Conservation (phyloP, 2,797 vertebrate species). For the Macrochelys suwanniensis region DNA sequence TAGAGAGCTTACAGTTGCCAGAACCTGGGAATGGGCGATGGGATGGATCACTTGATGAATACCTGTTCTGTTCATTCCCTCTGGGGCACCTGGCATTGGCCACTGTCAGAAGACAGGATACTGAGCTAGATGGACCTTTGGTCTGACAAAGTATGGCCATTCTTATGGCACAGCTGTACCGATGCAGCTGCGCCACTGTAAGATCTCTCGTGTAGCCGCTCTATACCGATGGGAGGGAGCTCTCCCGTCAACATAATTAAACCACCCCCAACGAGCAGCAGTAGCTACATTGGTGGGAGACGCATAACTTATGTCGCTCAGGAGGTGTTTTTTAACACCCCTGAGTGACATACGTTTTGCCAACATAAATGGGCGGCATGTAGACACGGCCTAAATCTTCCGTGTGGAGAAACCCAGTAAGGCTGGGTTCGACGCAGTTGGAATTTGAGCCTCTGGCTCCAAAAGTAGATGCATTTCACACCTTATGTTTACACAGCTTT, state of each 20-base stretch:
- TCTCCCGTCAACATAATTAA: too few species aligned
- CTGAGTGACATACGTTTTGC: too few species aligned
- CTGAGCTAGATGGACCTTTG: background rate
- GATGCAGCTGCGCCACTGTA: too few species aligned
- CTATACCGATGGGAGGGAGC: too few species aligned
- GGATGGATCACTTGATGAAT: background rate
- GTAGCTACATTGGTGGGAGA: too few species aligned
- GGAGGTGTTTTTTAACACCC: too few species aligned
- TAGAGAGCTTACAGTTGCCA: background rate
- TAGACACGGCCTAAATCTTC: background rate
- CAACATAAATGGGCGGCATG: too few species aligned
- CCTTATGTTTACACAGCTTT: background rate
- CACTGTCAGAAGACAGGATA: background rate
- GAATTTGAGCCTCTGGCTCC: background rate
- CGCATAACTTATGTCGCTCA: too few species aligned
- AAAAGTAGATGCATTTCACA: background rate
- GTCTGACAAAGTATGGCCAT: too few species aligned
- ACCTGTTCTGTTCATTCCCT: background rate
- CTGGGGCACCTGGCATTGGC: background rate
- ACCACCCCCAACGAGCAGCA: too few species aligned
- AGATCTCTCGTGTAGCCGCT: too few species aligned
- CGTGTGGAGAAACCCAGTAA: background rate
- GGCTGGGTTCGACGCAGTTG: background rate
- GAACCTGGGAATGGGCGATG: background rate
- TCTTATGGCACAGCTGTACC: too few species aligned